Evolutionary conservation across 2,888 invertebrate genomes (phyloP).

Genomic region (Epinotia demarniana): DNA sequence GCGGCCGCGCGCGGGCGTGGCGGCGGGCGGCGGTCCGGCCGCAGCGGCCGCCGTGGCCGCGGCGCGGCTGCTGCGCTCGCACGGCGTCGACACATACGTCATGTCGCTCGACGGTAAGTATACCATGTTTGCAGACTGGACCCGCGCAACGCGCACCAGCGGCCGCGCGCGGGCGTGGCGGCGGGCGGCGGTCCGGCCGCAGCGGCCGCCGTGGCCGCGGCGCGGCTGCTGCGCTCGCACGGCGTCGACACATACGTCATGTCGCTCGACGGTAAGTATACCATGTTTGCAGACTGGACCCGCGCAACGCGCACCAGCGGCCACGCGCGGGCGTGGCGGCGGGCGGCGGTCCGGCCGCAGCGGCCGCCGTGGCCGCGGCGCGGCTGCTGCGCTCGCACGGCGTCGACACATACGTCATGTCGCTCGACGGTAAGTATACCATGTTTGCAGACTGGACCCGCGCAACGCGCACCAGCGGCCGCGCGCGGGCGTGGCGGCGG

Average conservation of each 20-base stretch:
- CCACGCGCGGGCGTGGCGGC: slow-evolving; percentile 92
- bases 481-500: slow-evolving; percentile 89
- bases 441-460: slow-evolving; percentile 87
- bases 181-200: slow-evolving; percentile 86
- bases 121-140: slow-evolving; percentile 85
- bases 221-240: slow-evolving; percentile 92
- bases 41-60: slow-evolving; percentile 86
- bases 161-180: slow-evolving; percentile 91
- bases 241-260: slow-evolving; percentile 79
- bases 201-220: slow-evolving; percentile 87
- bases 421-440: slow-evolving; percentile 5
- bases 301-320: slow-evolving; percentile 94
- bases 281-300: slow-evolving; percentile 87
- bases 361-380: slow-evolving; percentile 88
- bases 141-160: slow-evolving; percentile 94
- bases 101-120: slow-evolving; percentile 4
- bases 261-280: slow-evolving; percentile 2
- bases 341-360: slow-evolving; percentile 83
- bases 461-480: slow-evolving; percentile 96
- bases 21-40: slow-evolving; percentile 87
- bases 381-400: slow-evolving; percentile 94
- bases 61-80: slow-evolving; percentile 92
- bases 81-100: slow-evolving; percentile 84
- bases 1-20: slow-evolving; percentile 91
- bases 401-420: slow-evolving; percentile 63